Percentiles rank a stretch among this genome's conserved stretches.
Conservation (phyloP, 2,888 invertebrate genomes). For the Malacosoma neustria region DNA sequence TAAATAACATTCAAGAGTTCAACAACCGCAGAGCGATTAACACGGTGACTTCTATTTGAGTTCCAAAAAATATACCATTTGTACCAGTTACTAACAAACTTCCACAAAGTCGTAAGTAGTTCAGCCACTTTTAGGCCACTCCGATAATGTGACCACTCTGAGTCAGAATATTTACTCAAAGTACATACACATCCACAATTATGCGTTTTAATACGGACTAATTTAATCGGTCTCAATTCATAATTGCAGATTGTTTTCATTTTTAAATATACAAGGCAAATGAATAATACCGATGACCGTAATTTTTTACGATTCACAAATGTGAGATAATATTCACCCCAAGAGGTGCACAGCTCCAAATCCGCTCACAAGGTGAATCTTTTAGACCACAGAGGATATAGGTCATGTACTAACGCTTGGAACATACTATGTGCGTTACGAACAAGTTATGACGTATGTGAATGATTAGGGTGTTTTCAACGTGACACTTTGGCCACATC, state of each 20-base stretch:
- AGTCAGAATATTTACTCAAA: slow-evolving; percentile 7
- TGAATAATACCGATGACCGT: not conserved
- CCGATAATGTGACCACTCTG: slow-evolving; percentile 25
- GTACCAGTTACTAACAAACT: slow-evolving; percentile 26
- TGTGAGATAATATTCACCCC: too few relatives aligned
- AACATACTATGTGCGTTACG: not conserved
- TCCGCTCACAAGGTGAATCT: not conserved
- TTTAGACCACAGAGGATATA: not conserved
- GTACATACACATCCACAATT: not conserved
- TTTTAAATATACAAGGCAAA: too few relatives aligned
- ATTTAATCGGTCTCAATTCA: not conserved
- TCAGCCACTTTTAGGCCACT: slow-evolving; percentile 33
- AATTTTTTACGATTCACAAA: not conserved
- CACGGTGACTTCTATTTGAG: slow-evolving; percentile 55
- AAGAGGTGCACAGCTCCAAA: too few relatives aligned
- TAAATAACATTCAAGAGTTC: slow-evolving; percentile 25
- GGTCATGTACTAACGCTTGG: not conserved
- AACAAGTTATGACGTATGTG: not conserved
- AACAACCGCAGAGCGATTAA: slow-evolving; percentile 51
- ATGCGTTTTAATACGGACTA: not conserved
- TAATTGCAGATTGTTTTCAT: not conserved
- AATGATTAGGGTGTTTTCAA: not conserved
- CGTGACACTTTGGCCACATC: not conserved
- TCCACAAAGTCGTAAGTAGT: slow-evolving; percentile 26
- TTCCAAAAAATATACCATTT: slow-evolving; percentile 39